Evolutionary conservation across 1,140 invertebrate genomes (phyloP).

Genomic region (Heliconius hermathena): DNA sequence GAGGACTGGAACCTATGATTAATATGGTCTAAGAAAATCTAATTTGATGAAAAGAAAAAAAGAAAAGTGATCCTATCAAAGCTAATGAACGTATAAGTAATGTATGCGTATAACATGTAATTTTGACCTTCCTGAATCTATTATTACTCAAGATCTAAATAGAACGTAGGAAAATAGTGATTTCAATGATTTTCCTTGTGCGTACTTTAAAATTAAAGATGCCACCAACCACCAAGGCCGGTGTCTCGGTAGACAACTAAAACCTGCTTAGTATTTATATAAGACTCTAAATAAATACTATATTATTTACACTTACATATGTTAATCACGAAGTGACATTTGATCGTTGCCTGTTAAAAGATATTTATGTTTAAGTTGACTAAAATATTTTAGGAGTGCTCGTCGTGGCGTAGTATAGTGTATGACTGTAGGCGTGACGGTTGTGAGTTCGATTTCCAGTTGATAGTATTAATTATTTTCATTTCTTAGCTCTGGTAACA

Average conservation of each 20-base stretch:
- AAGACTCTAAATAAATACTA: background rate
- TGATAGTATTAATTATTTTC: too few relatives aligned
- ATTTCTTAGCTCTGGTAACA: too few relatives aligned
- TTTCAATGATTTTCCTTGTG: slow-evolving; percentile 3
- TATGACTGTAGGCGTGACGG: too few relatives aligned
- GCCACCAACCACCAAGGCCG: slow-evolving; percentile 1
- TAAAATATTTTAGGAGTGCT: too few relatives aligned
- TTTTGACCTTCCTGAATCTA: background rate
- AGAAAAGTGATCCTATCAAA: background rate
- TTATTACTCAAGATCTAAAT: background rate
- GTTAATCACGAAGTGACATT: background rate
- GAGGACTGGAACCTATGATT: too few relatives aligned
- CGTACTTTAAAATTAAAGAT: background rate
- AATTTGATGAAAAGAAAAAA: background rate
- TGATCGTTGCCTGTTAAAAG: background rate
- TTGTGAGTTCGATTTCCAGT: too few relatives aligned
- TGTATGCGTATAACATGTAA: background rate
- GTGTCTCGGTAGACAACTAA: background rate
- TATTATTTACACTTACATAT: background rate
- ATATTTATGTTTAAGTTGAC: too few relatives aligned
- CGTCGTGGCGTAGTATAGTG: too few relatives aligned
- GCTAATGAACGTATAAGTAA: background rate
- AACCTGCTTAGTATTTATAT: slow-evolving; percentile 10
- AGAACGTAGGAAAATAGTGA: background rate
- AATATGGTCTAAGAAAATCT: too few relatives aligned